These are phyloP conservation scores for Colistium nudipinnis DNA, from an alignment of 2,113 vertebrate species.

Conservation along the genomic window DNA sequence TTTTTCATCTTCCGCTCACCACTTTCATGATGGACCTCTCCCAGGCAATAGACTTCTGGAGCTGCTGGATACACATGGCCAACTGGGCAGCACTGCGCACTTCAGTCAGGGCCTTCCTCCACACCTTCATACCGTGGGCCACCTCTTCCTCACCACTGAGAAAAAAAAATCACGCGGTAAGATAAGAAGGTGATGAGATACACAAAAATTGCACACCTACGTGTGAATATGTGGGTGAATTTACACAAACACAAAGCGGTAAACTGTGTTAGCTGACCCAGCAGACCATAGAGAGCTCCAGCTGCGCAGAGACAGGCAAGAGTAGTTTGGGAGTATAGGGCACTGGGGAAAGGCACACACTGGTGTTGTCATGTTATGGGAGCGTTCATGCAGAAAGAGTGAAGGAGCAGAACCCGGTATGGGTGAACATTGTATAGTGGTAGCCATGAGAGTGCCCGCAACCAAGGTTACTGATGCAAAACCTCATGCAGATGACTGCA, in stretches of 20 bases:
- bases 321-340: constrained; percentile 44
- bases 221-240: constrained; percentile 9
- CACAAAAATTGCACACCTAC: background rate
- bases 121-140: constrained; percentile 96
- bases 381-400: constrained; percentile 69
- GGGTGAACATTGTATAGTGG: constrained; percentile 55
- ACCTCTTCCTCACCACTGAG: constrained; percentile 95
- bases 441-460: constrained; percentile 56
- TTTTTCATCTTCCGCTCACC: constrained; percentile 80
- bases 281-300: constrained; percentile 64
- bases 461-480: constrained; percentile 68
- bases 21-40: constrained; percentile 99
- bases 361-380: constrained; percentile 51
- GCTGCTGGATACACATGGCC: constrained; percentile 97
- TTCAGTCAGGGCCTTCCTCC: constrained; percentile 94
- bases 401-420: constrained; percentile 41
- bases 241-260: constrained; percentile 29
- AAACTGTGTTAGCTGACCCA: constrained; percentile 50
- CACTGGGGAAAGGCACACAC: constrained; percentile 56
- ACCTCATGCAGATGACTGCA: constrained; percentile 72
- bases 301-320: constrained; percentile 70
- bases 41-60: constrained; percentile 99
- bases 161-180: constrained; percentile 61
- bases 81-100: constrained; percentile 95
- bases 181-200: constrained; percentile 21